phyloP scores from a whole-genome alignment of 2,113 vertebrate genomes.

The Motacilla alba region DNA sequence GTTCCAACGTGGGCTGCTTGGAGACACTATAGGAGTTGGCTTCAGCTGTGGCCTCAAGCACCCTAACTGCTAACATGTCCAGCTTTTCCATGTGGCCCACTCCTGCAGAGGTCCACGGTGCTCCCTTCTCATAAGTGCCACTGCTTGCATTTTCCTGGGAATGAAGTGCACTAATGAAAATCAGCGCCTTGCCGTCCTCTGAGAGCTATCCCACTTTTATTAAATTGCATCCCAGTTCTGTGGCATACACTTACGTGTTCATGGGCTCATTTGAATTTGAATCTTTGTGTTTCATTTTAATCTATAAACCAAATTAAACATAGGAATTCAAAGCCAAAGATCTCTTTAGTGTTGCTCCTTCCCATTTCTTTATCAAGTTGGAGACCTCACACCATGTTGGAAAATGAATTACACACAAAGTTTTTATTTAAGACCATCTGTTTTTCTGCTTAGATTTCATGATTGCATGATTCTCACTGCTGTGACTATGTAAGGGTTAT shows the following conservation, averaged over 20 bases:
- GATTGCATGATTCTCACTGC: not conserved
- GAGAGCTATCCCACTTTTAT: not conserved
- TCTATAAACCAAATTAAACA: not conserved
- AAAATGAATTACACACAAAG: not conserved
- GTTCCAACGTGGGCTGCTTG: not conserved
- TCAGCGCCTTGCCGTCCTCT: not conserved
- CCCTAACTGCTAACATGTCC: not conserved
- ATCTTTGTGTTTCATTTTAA: not conserved
- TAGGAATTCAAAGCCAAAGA: not conserved
- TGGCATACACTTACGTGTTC: not conserved
- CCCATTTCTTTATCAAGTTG: not conserved
- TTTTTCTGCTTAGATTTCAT: slow-evolving; percentile 16
- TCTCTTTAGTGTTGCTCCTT: not conserved
- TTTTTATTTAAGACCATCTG: slow-evolving; percentile 49
- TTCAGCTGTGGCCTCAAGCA: not conserved
- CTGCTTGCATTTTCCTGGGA: not conserved
- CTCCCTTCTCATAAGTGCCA: not conserved
- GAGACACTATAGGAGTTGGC: not conserved
- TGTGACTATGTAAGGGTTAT: slow-evolving; percentile 4
- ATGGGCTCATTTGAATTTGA: not conserved
- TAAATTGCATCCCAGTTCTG: not conserved
- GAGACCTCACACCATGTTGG: not conserved
- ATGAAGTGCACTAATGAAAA: not conserved
- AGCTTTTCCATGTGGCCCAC: accelerated
- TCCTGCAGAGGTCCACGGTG: not conserved